Conservation (phyloP, 2,888 invertebrate genomes). For the Spatulosminthurus flaviceps region DNA sequence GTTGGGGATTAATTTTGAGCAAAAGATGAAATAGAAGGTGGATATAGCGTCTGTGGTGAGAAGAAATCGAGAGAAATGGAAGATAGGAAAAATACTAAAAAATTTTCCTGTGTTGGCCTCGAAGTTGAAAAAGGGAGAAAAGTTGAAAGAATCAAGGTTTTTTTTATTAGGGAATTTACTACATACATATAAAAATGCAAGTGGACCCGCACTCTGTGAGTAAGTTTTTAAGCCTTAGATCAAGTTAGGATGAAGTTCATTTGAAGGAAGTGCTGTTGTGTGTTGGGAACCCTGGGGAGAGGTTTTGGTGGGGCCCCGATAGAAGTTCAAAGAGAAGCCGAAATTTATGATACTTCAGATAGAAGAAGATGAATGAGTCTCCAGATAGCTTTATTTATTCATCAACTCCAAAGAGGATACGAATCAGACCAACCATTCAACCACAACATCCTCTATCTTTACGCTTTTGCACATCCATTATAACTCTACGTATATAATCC, state of each 20-base stretch:
- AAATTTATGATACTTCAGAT: constrained; percentile 69
- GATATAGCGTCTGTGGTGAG: too few species aligned
- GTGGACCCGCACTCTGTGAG: background rate
- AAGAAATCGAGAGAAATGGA: background rate
- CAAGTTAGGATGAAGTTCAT: background rate
- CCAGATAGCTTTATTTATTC: constrained; percentile 74
- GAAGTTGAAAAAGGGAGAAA: background rate
- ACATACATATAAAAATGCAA: background rate
- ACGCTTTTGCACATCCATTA: constrained; percentile 18
- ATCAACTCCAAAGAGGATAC: constrained; percentile 64
- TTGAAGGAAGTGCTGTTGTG: constrained; percentile 37
- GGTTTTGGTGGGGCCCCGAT: constrained; percentile 26
- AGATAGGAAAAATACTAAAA: background rate
- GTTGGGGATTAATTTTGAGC: too few species aligned
- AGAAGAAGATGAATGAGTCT: constrained; percentile 72
- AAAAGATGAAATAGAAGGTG: too few species aligned
- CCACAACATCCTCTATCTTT: constrained; percentile 35
- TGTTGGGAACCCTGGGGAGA: constrained; percentile 45
- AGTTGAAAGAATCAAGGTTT: background rate
- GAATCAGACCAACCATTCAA: constrained; percentile 51
- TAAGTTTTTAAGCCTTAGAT: background rate
- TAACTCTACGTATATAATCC: background rate
- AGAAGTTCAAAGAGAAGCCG: constrained; percentile 55
- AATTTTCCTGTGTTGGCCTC: background rate
- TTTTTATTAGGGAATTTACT: background rate